A percentile compares a stretch with the other conserved stretches of the same genome.
phyloP scores from a whole-genome alignment of 2,888 invertebrate genomes.

The Troides oblongomaculatus region DNA sequence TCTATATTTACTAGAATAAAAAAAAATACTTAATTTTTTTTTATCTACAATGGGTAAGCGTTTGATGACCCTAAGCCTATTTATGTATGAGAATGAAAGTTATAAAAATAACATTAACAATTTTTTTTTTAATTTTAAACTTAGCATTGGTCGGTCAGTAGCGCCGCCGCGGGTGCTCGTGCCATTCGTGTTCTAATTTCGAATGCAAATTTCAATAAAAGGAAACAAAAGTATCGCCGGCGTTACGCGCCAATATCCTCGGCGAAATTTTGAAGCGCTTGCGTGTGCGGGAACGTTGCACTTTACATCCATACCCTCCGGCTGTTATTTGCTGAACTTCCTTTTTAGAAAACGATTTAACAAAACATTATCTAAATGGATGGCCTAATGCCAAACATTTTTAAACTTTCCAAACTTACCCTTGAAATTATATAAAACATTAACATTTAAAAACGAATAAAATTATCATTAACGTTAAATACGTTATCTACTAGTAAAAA shows the following conservation, averaged over 20 bases:
- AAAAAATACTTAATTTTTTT: too few relatives aligned
- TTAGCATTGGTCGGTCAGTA: slow-evolving; percentile 54
- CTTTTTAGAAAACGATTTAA: slow-evolving; percentile 39
- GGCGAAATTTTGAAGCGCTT: slow-evolving; percentile 55
- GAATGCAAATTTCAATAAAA: slow-evolving; percentile 68
- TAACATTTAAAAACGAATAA: neutral
- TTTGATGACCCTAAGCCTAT: too few relatives aligned
- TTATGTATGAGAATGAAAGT: too few relatives aligned
- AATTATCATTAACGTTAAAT: neutral
- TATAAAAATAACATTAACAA: too few relatives aligned
- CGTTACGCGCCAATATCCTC: slow-evolving; percentile 47
- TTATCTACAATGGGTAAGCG: too few relatives aligned
- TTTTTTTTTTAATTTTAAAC: slow-evolving; percentile 12
- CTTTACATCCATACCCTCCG: slow-evolving; percentile 48
- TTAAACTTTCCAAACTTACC: slow-evolving; percentile 6
- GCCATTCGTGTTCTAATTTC: slow-evolving; percentile 72
- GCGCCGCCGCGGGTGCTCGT: slow-evolving; percentile 72
- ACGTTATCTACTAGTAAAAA: too few relatives aligned
- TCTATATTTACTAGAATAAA: too few relatives aligned
- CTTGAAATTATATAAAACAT: neutral
- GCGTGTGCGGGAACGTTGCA: slow-evolving; percentile 58
- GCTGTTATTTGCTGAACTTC: slow-evolving; percentile 45
- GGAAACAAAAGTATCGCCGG: slow-evolving; percentile 46
- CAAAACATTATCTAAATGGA: slow-evolving; percentile 28
- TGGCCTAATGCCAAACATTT: slow-evolving; percentile 11